Base-by-base conservation (phyloP, 2,888 invertebrate genomes). In the Phortica magna region DNA sequence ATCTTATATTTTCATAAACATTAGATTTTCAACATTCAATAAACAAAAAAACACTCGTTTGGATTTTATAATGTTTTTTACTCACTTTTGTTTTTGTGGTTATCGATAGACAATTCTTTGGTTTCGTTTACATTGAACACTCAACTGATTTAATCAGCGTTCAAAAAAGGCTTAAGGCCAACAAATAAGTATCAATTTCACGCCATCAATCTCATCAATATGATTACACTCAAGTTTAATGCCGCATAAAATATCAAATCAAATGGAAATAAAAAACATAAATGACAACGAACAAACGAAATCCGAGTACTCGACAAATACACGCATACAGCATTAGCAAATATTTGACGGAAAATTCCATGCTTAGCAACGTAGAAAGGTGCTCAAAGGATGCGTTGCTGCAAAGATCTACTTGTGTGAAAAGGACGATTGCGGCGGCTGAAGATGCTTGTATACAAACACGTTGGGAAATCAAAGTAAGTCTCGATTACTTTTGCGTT, bases 381-480 rank as follows among this genome's bases (percentile, higher is more conserved):
- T 61, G 61, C 61, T 48, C 48, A 61, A 22, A 7, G 22, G 7
- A 59, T 17, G 19, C 10, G 17, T 61, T 17, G 19, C 61, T 7
- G 61, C 17, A 19, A 61, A 61, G 22, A 48, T 22, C 0, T 55
- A 14, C 17, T 55, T 55, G n/a, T 17, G 14, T 17, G 17, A 55
- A 55, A 17, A 31, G 31, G 31, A 31, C 31, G 31, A 31, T 31
- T 31, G 31, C 31, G 31, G 31, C 31, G 31, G 31, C 31, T 31
- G 31, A 31, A 31, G 68, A 43, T 68, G 68, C 43, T 68, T 68
- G 43, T 68, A 43, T 68, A 55, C 55, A 55, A 67, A 67, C 39
- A 41, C 7, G 39, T 65, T 3, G 41, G 59, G 41, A 41, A 55
- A 71, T 55, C 31, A 71, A 71, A 71, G 53, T 3, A 9, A 9